Evolutionary conservation across 2,888 invertebrate genomes (phyloP), one percentile per base, ranked within the genome.

Genomic region (Lysandra bellargus): DNA sequence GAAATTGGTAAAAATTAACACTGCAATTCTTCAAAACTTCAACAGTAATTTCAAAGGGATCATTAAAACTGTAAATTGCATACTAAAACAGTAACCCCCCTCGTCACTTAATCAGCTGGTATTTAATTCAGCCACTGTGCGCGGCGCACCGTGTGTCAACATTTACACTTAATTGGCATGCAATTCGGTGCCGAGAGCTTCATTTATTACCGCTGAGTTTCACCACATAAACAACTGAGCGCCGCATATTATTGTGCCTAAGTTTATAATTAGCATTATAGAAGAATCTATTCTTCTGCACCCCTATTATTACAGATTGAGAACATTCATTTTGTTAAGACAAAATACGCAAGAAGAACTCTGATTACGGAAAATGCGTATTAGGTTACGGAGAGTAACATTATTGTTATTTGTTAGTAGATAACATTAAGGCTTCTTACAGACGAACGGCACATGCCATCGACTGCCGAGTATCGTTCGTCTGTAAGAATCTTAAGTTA

Each of bases 151-250:
- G 69, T 69, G 69, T 69, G 33, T 69, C 69, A 69, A 69, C 69
- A 69, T 69, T 69, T 69, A 69, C 69, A 69, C 33, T 69, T 17
- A 37, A 69, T 69, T 69, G 69, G 69, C 69, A 37, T 69, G 69
- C 69, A 69, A 69, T 69, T 69, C 33, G 69, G 33, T 37, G 33
- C 33, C 12, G 69, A 23, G 30, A 64, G 33, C 69, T 37, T 69
- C 69, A 69, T 69, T 69, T 69, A 69, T 69, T 69, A 69, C 69
- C 5, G 14, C 12, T 33, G 33, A 69, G 69, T 69, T 69, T 33
- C 33, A 69, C 33, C 69, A 69, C 30, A 37, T 37, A 37, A 37
- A 69, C 69, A 69, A 69, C 33, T 1, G 69, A 69, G 33, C 69
- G 4, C 33, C 69, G 12, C 69, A 69, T 5, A 69, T 69, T 69